Evolutionary conservation across 2,888 invertebrate genomes (phyloP), one percentile per base, ranked within the genome.

Genomic region (Iselma pallidipennis): DNA sequence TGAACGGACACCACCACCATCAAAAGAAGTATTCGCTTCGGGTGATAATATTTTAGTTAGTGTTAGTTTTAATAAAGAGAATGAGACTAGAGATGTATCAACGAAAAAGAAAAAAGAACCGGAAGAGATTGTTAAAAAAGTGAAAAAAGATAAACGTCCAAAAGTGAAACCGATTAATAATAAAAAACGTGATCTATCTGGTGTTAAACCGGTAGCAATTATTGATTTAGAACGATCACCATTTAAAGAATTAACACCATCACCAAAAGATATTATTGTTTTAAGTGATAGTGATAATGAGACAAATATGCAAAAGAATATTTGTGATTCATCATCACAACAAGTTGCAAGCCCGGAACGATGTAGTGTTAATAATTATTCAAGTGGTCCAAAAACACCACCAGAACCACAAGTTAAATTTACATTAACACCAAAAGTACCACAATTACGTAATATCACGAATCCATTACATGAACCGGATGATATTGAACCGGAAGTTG

Each of bases 41-140:
- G 95, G 95, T 2, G 94, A 95, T 81, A 95, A 95, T 79, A 95
- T 96, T 74, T 86, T 96, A 66, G 95, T 96, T 10, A 95, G 94
- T 82, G 94, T 96, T 16, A 95, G 94, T 80, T 96, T 95, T 81
- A 91, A 91, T 78, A 92, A 92, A 71, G 87, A 86, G 68, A 84
- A 81, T 65, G 78, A 79, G 64, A 77, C 78, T 29, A 75, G 81
- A 59, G 76, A 78, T 58, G 74, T 79, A 12, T 74, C 74, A 12
- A 77, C 80, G 10, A 72, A 76, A 49, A 74, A 74, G 21, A 76
- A 74, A 2, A 72, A 82, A 42, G 70, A 78, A 63, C 66, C 71
- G 14, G 82, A 82, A 28, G 76, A 80, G 0, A 70, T 76, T 12
- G 76, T 71, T 53, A 72, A 58, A 65, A 76, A 61, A 70, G 72